These are phyloP conservation scores for Numenius phaeopus DNA, from an alignment of 2,797 vertebrate species.

Conservation along the genomic window DNA sequence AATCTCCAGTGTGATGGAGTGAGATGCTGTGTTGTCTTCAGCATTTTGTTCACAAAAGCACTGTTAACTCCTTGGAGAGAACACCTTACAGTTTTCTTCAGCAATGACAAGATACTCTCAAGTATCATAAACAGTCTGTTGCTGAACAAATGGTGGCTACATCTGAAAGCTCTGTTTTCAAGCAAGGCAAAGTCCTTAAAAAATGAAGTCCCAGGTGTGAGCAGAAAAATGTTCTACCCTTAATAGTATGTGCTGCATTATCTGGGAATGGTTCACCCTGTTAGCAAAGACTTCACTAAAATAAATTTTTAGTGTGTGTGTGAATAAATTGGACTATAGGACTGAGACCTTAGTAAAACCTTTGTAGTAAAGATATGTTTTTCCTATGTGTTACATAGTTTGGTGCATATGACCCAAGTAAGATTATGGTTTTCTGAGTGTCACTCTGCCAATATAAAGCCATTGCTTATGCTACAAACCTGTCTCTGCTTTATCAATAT, in stretches of 20 bases:
- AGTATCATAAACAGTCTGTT: slow-evolving; percentile 10
- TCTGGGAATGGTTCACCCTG: not conserved
- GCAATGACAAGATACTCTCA: not conserved
- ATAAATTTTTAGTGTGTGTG: not conserved
- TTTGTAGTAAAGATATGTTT: not conserved
- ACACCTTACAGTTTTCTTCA: not conserved
- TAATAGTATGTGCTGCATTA: not conserved
- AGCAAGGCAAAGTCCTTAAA: not conserved
- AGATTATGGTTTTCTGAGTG: not conserved
- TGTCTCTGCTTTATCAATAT: not conserved
- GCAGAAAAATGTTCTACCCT: not conserved
- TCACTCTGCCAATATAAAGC: not conserved
- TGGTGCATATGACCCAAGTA: not conserved
- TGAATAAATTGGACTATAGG: not conserved
- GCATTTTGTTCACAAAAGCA: not conserved
- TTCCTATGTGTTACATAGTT: not conserved
- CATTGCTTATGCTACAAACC: not conserved
- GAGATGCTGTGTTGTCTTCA: not conserved
- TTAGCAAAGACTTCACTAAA: not conserved
- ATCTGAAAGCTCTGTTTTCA: not conserved
- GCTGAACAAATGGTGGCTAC: not conserved
- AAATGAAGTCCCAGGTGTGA: not conserved
- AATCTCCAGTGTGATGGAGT: slow-evolving; percentile 16
- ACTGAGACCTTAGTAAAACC: not conserved
- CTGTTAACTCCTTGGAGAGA: slow-evolving; percentile 8